These are phyloP conservation scores for Caenorhabditis elegans DNA, from an alignment of 1,140 invertebrate genomes.

Conservation along the genomic window WBcel235 BX284602.5:2222001-2222500, in stretches of 20 bases:
- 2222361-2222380: conserved; percentile 77
- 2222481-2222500: neutral
- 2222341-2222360: conserved; percentile 85
- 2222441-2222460: neutral
- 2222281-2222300: neutral
- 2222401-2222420: conserved; percentile 82
- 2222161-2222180: conserved; percentile 80
- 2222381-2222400: conserved; percentile 76
- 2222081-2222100: conserved; percentile 77
- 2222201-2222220: neutral
- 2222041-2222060: conserved; percentile 93
- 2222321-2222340: conserved; percentile 79
- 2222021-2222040: conserved; percentile 92
- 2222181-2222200: conserved; percentile 75
- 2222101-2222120: conserved; percentile 74
- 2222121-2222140: conserved; percentile 86
- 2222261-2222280: neutral
- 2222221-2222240: neutral
- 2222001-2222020: conserved; percentile 28
- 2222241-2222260: neutral
- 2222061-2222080: conserved; percentile 85
- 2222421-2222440: conserved; percentile 73
- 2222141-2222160: conserved; percentile 90
- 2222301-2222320: conserved; percentile 72
- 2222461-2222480: neutral